Percentiles rank a stretch among this genome's conserved stretches.
Conservation (phyloP, 2,797 vertebrate genomes). For the Limosa lapponica region DNA sequence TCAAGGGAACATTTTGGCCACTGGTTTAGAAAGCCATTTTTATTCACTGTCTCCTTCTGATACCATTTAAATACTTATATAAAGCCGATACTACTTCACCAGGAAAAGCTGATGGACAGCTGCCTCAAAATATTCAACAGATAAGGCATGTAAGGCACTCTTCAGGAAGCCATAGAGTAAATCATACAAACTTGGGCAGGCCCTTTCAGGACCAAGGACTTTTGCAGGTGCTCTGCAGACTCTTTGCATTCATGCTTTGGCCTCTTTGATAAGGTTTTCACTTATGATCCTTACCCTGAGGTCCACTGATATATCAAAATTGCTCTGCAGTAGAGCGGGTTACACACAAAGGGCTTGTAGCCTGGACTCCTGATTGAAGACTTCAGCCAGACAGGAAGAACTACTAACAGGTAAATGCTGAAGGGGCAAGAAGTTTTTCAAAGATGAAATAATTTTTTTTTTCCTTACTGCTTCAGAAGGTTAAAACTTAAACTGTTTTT, state of each 20-base stretch:
- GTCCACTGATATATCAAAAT: background rate
- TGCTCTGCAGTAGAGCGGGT: background rate
- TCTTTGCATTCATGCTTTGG: background rate
- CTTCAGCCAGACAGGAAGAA: background rate
- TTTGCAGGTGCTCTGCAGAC: background rate
- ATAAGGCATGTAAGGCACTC: background rate
- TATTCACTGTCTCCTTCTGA: background rate
- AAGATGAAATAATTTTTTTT: background rate
- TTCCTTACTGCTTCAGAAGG: background rate
- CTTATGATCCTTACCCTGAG: background rate
- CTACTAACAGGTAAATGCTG: background rate
- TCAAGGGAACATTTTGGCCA: background rate
- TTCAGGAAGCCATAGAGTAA: background rate
- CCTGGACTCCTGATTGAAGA: background rate
- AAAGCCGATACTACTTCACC: background rate
- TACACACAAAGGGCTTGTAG: background rate
- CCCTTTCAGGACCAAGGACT: background rate
- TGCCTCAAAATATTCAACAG: background rate
- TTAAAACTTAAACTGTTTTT: background rate
- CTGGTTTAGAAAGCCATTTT: background rate
- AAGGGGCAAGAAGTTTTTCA: background rate
- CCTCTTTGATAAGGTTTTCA: background rate
- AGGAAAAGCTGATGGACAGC: background rate
- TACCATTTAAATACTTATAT: background rate
- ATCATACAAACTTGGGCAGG: fast-evolving